Conservation (phyloP, 1,140 invertebrate genomes). For the Sycophaga agraensis region DNA sequence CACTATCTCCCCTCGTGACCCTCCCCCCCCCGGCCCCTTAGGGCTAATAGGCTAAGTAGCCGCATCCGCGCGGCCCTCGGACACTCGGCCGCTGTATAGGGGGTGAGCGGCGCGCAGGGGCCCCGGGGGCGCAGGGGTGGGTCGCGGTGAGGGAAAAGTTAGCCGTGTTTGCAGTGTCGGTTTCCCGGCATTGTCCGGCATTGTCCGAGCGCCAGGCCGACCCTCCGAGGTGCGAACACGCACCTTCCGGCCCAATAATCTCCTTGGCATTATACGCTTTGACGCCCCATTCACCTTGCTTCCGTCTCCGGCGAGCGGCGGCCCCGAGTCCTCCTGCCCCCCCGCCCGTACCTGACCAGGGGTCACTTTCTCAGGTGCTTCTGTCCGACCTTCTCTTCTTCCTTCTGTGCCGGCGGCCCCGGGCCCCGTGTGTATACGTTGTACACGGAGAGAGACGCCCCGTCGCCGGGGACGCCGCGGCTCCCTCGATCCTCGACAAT, state of each 20-base stretch:
- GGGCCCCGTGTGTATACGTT: not conserved
- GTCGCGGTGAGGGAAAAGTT: slow-evolving; percentile 46
- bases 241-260: slow-evolving; percentile 46
- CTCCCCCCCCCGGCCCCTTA: too few relatives aligned
- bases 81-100: not conserved
- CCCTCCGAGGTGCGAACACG: slow-evolving; percentile 56
- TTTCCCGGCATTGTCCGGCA: slow-evolving; percentile 55
- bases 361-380: slow-evolving; percentile 44
- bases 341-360: too few relatives aligned
- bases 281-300: slow-evolving; percentile 51
- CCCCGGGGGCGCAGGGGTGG: not conserved
- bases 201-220: slow-evolving; percentile 42
- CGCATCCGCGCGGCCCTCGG: not conserved
- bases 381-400: not conserved
- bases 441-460: too few relatives aligned
- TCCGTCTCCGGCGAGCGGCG: not conserved
- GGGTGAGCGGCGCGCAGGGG: not conserved
- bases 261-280: slow-evolving; percentile 52
- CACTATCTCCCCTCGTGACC: too few relatives aligned
- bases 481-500: not conserved
- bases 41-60: too few relatives aligned
- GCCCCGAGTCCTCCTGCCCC: not conserved
- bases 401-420: not conserved
- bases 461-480: not conserved
- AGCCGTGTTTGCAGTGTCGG: slow-evolving; percentile 57